Percentiles rank a stretch among this genome's conserved stretches.
phyloP scores from a whole-genome alignment of 2,888 invertebrate species.

The Sesia bembeciformis region DNA sequence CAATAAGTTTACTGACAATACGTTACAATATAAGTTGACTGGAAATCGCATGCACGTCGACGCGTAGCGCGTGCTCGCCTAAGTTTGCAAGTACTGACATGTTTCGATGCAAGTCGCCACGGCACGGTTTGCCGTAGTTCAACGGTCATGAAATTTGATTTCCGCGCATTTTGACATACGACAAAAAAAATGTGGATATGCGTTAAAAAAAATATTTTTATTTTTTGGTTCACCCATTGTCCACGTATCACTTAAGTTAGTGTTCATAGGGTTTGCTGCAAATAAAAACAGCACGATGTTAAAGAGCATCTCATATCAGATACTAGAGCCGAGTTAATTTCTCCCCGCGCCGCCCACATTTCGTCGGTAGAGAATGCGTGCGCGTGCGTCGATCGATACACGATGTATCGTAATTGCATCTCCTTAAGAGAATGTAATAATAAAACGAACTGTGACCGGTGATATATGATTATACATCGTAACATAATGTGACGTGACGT shows the following conservation, averaged over 20 bases:
- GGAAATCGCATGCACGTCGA: no score
- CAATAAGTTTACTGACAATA: no score
- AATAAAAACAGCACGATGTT: slow-evolving; percentile 11
- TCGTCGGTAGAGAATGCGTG: slow-evolving; percentile 25
- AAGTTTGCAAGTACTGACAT: no score
- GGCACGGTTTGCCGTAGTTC: no score
- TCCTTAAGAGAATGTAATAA: slow-evolving; percentile 9
- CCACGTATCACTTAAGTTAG: slow-evolving; percentile 25
- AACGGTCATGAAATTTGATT: no score
- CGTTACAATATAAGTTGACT: no score
- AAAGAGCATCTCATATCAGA: slow-evolving; percentile 17
- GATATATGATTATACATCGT: not conserved
- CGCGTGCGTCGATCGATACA: slow-evolving; percentile 21
- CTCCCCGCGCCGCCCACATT: slow-evolving; percentile 37
- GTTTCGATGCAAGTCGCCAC: no score
- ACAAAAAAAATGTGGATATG: no score
- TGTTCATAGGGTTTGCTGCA: slow-evolving; percentile 23
- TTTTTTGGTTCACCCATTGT: not conserved
- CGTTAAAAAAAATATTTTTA: no score
- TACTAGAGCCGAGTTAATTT: slow-evolving; percentile 31
- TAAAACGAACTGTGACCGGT: not conserved
- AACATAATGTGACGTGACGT: not conserved
- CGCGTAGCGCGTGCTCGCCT: no score
- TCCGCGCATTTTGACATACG: no score
- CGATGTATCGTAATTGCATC: slow-evolving; percentile 57